A percentile compares a stretch with the other conserved stretches of the same genome.
phyloP scores from a whole-genome alignment of 2,888 invertebrate genomes.

The Chirona hameri region DNA sequence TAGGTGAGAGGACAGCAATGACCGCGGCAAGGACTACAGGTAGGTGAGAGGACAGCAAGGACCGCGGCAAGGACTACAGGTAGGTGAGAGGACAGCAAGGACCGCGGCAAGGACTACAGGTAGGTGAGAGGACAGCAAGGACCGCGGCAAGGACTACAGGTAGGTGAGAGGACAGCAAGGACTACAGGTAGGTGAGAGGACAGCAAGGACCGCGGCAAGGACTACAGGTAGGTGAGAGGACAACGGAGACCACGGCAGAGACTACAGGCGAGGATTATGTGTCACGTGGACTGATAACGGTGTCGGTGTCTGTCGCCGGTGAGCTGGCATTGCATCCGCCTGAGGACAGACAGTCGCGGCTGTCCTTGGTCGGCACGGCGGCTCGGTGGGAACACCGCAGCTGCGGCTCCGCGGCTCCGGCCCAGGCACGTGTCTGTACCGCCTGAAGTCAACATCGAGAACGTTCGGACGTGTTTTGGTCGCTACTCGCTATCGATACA shows the following conservation, averaged over 20 bases:
- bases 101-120: background rate
- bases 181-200: background rate
- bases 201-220: constrained; percentile 57
- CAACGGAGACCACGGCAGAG: background rate
- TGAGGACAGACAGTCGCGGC: no score
- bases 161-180: constrained; percentile 7
- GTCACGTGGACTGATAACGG: no score
- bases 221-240: constrained; percentile 50
- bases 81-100: constrained; percentile 8
- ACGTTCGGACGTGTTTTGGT: no score
- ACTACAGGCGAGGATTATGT: background rate
- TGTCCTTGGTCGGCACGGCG: no score
- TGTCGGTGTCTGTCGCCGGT: no score
- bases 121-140: constrained; percentile 9
- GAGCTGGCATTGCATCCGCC: no score
- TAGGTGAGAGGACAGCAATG: constrained; percentile 40
- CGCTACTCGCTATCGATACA: no score
- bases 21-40: background rate
- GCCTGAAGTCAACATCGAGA: no score
- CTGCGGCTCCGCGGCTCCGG: no score
- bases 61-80: background rate
- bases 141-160: background rate
- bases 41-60: constrained; percentile 6
- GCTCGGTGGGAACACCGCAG: no score
- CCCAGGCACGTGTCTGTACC: no score